phyloP scores from a whole-genome alignment of 2,888 invertebrate genomes.

The Nomada ferruginata region DNA sequence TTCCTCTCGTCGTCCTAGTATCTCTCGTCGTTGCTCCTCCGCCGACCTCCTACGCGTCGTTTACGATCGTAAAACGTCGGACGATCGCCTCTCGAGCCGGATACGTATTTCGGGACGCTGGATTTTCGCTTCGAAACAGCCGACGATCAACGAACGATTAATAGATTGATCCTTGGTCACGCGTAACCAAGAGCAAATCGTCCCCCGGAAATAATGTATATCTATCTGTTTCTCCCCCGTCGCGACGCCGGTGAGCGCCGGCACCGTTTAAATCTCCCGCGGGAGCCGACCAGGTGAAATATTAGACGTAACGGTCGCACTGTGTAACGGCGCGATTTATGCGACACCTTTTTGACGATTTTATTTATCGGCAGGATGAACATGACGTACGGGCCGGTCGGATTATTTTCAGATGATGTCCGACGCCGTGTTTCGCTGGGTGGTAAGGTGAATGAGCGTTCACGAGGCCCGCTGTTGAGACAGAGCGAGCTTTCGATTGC shows the following conservation, averaged over 20 bases:
- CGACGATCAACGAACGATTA: conserved; percentile 61
- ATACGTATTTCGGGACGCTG: conserved; percentile 63
- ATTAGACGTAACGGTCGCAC: not conserved
- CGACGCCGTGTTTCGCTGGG: not conserved
- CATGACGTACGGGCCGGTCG: conserved; percentile 17
- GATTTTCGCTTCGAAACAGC: not conserved
- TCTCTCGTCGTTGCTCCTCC: conserved; percentile 48
- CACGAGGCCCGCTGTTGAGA: not conserved
- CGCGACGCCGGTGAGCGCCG: not conserved
- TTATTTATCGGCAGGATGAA: conserved; percentile 39
- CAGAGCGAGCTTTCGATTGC: not conserved
- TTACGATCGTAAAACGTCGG: conserved; percentile 63
- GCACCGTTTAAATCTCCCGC: conserved; percentile 34
- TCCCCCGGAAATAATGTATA: conserved; percentile 31
- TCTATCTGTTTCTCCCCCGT: conserved; percentile 23
- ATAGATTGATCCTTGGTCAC: conserved; percentile 60
- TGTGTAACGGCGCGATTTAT: conserved; percentile 27
- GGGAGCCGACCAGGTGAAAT: conserved; percentile 15
- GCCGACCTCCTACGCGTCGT: conserved; percentile 43
- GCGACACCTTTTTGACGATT: conserved; percentile 28
- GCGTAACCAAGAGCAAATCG: conserved; percentile 43
- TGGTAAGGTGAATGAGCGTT: not conserved
- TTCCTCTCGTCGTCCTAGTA: conserved; percentile 65
- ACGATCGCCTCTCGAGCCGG: conserved; percentile 46
- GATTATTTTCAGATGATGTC: conserved; percentile 42